Evolutionary conservation across 2,888 invertebrate species (phyloP), one percentile per base, ranked within the genome.

Genomic region (Drosophila borealis): DNA sequence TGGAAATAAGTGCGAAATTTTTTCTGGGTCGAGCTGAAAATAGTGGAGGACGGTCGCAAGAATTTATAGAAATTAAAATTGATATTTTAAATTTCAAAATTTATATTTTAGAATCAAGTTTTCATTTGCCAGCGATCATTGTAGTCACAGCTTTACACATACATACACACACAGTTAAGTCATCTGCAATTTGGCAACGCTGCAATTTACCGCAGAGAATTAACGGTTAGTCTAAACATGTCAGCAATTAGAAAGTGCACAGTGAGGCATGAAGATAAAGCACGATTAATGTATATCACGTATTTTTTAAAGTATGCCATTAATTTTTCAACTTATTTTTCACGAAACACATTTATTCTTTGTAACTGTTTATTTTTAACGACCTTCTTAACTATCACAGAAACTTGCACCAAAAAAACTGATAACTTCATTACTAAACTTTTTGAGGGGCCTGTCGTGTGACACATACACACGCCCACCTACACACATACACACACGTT

Each of bases 211-310:
- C 33, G 29, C 53, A 42, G 9, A 37, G 46, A 48, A 56, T 49
- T 49, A 33, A 50, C 56, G 34, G 51, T 41, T 25, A 59, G 14
- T 9, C 34, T n/a, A 17, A 33, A 46, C 39, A 19, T 62, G n/a
- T 46, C 11, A 17, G 21, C 57, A 62, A 59, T 55, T 71, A 54
- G 62, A 71, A 71, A 73, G 67, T 62, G 66, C 66, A 61, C 66
- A 66, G 45, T 49, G 61, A 61, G 46, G 66, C 71, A 71, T 72
- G 66, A 10, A 25, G 59, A 64, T 44, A 34, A 2, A 46, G 50
- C 69, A 70, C 45, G 60, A 71, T 44, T 51, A 33, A 44, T 11
- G 0, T 29, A 25, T 48, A 49, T 46, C 50, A 48, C 39, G 14
- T 17, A 14, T 39, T 46, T 29, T 9, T 9, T 29, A 39, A 29